Evolutionary conservation across 1,140 invertebrate species (phyloP), one percentile per base, ranked within the genome.

Genomic region (Vanessa atalanta): DNA sequence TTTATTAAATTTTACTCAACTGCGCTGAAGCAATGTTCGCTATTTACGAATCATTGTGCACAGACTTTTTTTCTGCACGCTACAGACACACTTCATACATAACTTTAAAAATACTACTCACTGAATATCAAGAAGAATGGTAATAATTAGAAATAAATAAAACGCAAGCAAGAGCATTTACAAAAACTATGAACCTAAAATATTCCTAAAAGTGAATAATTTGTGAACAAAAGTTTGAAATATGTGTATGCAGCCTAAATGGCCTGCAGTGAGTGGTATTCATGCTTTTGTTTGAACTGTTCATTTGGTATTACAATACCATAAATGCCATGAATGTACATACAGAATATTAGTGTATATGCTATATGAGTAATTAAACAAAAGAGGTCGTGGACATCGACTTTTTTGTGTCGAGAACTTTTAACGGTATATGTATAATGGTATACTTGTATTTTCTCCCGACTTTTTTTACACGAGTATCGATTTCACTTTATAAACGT

Each of bases 301-400:
- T 75, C 73, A 75, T 75, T 70, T 70, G 73, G 73, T 75, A 75
- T 75, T 75, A 75, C 73, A 75, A 75, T 69, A 53, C 73, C 67
- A 70, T 68, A 75, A 70, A 69, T 65, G 51, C 73, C 67, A n/a
- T 65, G 63, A 65, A 53, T 65, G 67, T 70, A 70, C 57, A 50
- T 70, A 61, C 57, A 63, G 61, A 63, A 61, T 61, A 57, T 70
- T 70, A 61, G 57, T 61, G 47, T 57, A 70, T 48, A 70, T 61
- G n/a, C 55, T 70, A 61, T 47, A n/a, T 37, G 43, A 61, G 68
- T 70, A 70, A 70, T 70, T 70, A 61, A 61, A 70, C 68, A 70
- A 70, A 70, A 70, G 55, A 50, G 68, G 57, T 37, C 68, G 68
- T 47, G 43, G 68, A 70, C 68, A 37, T 16, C 20, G 26, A 37